Conservation (phyloP, 2,888 invertebrate genomes). For the Euclidia mi region DNA sequence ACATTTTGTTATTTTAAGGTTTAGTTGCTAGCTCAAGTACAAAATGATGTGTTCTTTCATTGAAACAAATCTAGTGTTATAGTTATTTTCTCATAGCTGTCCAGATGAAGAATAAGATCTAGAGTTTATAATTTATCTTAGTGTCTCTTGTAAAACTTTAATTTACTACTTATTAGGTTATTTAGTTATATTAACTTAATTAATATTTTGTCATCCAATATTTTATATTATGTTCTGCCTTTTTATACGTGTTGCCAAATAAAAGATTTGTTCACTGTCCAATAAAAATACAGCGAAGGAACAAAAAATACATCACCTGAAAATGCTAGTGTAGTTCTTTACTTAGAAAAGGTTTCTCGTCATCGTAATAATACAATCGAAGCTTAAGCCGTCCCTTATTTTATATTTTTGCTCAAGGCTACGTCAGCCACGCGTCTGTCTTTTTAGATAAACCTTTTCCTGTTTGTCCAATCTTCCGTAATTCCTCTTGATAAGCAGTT, state of each 20-base stretch:
- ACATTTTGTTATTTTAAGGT: too few relatives aligned
- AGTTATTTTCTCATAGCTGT: too few relatives aligned
- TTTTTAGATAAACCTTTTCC: constrained; percentile 47
- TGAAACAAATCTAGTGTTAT: too few relatives aligned
- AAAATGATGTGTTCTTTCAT: too few relatives aligned
- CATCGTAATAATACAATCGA: constrained; percentile 57
- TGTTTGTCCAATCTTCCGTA: constrained; percentile 38
- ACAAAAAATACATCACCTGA: neutral
- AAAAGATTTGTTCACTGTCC: neutral
- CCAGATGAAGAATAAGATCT: too few relatives aligned
- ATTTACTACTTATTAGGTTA: too few relatives aligned
- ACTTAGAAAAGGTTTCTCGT: constrained; percentile 43
- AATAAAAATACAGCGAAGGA: neutral
- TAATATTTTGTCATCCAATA: too few relatives aligned
- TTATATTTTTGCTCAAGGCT: constrained; percentile 46
- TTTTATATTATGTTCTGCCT: too few relatives aligned
- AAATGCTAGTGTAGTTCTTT: constrained; percentile 11
- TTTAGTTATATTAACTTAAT: too few relatives aligned
- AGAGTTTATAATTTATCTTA: too few relatives aligned
- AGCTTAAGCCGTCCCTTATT: constrained; percentile 43
- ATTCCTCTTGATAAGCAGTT: constrained; percentile 17
- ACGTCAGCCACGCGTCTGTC: constrained; percentile 39
- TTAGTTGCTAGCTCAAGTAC: too few relatives aligned
- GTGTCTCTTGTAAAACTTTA: too few relatives aligned
- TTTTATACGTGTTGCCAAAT: neutral